These are phyloP conservation scores for Calephelis virginiensis DNA, from an alignment of 1,140 invertebrate species.

Conservation along the genomic window DNA sequence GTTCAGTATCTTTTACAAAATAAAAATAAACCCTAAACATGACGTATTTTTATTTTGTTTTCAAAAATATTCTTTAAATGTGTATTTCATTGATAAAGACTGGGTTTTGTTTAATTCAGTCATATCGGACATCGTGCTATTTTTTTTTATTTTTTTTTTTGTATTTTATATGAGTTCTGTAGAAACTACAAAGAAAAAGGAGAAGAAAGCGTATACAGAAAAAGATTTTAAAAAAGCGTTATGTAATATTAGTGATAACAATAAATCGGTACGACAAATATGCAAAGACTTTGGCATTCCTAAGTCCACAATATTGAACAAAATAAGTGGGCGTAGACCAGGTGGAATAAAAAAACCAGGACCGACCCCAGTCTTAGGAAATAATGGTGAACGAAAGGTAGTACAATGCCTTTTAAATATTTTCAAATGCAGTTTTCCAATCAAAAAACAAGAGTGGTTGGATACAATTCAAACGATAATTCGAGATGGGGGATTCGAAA, in stretches of 20 bases:
- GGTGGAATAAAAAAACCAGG: slow-evolving; percentile 35
- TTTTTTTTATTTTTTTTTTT: background rate
- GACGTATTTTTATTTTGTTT: too few species aligned
- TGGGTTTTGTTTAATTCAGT: too few species aligned
- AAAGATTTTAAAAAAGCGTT: slow-evolving; percentile 28
- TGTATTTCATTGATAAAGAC: too few species aligned
- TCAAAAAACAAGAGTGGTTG: slow-evolving; percentile 30
- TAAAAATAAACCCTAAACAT: too few species aligned
- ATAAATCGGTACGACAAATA: slow-evolving; percentile 27
- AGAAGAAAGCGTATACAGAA: background rate
- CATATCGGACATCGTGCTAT: background rate
- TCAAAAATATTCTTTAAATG: too few species aligned
- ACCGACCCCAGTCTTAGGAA: slow-evolving; percentile 31
- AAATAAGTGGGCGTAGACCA: background rate
- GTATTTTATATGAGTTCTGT: slow-evolving; percentile 26
- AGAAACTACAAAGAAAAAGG: slow-evolving; percentile 8
- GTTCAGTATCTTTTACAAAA: too few species aligned
- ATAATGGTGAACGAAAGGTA: slow-evolving; percentile 36
- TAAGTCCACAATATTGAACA: slow-evolving; percentile 34
- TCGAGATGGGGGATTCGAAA: slow-evolving; percentile 11
- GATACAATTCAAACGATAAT: slow-evolving; percentile 32
- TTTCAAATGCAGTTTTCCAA: slow-evolving; percentile 37
- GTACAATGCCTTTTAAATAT: slow-evolving; percentile 38
- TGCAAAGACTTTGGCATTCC: slow-evolving; percentile 34
- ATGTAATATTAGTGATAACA: slow-evolving; percentile 28